phyloP scores from a whole-genome alignment of 2,888 invertebrate genomes.

The Scaptomyza flava region DNA sequence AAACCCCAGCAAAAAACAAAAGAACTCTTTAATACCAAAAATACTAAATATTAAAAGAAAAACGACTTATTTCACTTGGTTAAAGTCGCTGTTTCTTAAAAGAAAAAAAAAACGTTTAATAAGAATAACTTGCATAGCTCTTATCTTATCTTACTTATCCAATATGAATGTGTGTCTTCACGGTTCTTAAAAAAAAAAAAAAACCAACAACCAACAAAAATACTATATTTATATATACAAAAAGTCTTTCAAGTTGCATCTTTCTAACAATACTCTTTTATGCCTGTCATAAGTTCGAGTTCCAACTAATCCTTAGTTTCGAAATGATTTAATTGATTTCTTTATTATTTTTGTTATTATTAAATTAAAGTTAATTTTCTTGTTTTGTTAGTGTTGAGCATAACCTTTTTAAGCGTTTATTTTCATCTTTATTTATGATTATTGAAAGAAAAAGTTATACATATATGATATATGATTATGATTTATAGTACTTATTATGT shows the following conservation, averaged over 20 bases:
- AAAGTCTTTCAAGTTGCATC: slow-evolving; percentile 40
- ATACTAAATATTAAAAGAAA: not conserved
- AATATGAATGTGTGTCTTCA: slow-evolving; percentile 51
- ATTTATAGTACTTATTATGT: slow-evolving; percentile 42
- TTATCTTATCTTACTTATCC: slow-evolving; percentile 25
- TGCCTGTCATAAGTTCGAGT: slow-evolving; percentile 51
- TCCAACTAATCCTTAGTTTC: slow-evolving; percentile 37
- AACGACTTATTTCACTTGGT: slow-evolving; percentile 33
- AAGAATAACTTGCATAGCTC: slow-evolving; percentile 21
- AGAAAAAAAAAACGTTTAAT: slow-evolving; percentile 1
- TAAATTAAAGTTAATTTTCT: slow-evolving; percentile 7
- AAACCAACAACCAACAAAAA: not conserved
- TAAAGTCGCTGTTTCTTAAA: slow-evolving; percentile 45
- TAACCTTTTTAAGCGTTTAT: slow-evolving; percentile 8
- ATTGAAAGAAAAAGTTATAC: no score
- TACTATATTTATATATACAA: slow-evolving; percentile 1
- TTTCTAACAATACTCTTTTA: slow-evolving; percentile 42
- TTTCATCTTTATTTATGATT: not conserved
- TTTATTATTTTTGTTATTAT: not conserved
- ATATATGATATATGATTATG: no score
- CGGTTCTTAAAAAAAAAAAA: slow-evolving; percentile 16
- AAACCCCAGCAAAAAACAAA: slow-evolving; percentile 6
- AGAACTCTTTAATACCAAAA: not conserved
- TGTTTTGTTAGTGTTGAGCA: slow-evolving; percentile 18
- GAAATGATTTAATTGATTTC: not conserved